phyloP scores from a whole-genome alignment of 2,888 invertebrate species.

The Synergus japonicus region DNA sequence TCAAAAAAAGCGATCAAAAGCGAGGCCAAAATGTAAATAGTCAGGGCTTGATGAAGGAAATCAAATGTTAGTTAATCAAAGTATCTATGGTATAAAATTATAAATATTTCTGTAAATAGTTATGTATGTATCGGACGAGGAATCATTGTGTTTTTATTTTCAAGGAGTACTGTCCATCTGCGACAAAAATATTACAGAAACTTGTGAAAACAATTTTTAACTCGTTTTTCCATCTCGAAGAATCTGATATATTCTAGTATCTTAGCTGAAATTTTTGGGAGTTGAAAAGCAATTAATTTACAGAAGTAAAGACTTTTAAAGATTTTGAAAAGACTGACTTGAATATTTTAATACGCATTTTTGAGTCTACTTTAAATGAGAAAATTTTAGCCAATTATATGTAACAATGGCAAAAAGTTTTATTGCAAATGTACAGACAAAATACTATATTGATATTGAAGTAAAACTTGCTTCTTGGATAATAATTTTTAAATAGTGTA shows the following conservation, averaged over 20 bases:
- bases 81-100: conserved; percentile 20
- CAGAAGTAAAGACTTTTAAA: conserved; percentile 17
- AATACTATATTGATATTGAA: background rate
- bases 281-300: background rate
- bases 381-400: conserved; percentile 9
- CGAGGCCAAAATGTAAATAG: conserved; percentile 27
- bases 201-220: background rate
- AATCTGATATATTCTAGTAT: background rate
- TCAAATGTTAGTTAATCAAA: conserved; percentile 39
- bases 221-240: conserved; percentile 31
- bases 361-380: background rate
- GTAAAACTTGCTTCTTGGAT: background rate
- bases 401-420: background rate
- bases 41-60: conserved; percentile 29
- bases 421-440: background rate
- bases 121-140: conserved; percentile 21
- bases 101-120: conserved; percentile 36
- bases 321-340: conserved; percentile 34
- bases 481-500: background rate
- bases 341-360: conserved; percentile 5
- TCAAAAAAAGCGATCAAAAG: background rate
- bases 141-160: conserved; percentile 2
- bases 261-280: background rate
- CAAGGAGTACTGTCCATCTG: conserved; percentile 24
- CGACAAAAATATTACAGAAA: conserved; percentile 12